A percentile compares a stretch with the other conserved stretches of the same genome.
Evolutionary conservation across 1,140 invertebrate genomes (phyloP).

Genomic region (Drosophila kurseongensis): DNA sequence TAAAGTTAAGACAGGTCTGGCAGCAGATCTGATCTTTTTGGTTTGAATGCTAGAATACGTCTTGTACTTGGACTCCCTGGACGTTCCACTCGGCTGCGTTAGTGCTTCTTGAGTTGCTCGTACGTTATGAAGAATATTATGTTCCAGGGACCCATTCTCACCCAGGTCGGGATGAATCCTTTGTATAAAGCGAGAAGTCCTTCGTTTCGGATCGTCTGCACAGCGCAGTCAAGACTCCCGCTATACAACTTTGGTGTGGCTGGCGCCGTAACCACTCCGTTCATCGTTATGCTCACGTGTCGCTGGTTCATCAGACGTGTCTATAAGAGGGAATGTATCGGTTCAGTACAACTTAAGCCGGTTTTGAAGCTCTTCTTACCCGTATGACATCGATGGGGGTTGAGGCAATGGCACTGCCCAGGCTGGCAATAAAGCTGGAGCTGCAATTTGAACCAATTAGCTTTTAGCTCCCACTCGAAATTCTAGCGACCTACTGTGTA

Average conservation of each 20-base stretch:
- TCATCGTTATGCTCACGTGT: conserved; percentile 86
- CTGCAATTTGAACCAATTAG: conserved; percentile 85
- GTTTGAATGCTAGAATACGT: conserved; percentile 66
- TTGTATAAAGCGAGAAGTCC: conserved; percentile 96
- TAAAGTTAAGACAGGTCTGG: conserved; percentile 40
- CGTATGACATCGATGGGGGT: conserved; percentile 98
- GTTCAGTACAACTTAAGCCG: background rate
- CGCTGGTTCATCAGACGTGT: conserved; percentile 96
- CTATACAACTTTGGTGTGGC: conserved; percentile 88
- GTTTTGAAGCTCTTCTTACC: conserved; percentile 86
- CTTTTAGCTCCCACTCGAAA: background rate
- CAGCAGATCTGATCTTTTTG: conserved; percentile 54
- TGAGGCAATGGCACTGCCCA: conserved; percentile 96
- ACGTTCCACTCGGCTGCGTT: conserved; percentile 69
- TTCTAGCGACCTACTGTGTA: conserved; percentile 36
- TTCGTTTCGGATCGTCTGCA: conserved; percentile 87
- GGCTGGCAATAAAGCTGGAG: conserved; percentile 95
- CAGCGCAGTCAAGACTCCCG: conserved; percentile 94
- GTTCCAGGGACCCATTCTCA: conserved; percentile 98
- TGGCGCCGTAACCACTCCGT: conserved; percentile 83
- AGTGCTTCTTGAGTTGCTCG: conserved; percentile 92
- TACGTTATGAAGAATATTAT: conserved; percentile 99
- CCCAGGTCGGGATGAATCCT: conserved; percentile 97
- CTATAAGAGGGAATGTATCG: conserved; percentile 84
- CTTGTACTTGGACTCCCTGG: conserved; percentile 56